Evolutionary conservation across 2,113 vertebrate species (phyloP).

Genomic region (Aegypius monachus): DNA sequence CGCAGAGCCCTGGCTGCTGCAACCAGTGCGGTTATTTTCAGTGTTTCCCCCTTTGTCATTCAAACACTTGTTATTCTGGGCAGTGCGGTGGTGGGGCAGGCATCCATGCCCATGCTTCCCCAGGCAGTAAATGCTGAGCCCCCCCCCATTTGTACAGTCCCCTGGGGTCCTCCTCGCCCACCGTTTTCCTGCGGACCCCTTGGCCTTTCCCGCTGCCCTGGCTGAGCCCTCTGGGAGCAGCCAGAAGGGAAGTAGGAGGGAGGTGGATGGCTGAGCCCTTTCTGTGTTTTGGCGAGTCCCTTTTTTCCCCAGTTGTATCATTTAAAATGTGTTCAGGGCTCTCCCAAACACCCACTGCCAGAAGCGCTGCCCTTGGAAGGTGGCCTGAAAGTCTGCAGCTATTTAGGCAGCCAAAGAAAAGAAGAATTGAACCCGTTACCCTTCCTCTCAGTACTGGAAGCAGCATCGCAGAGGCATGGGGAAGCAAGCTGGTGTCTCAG

Average conservation of each 20-base stretch:
- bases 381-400: neutral
- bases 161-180: neutral
- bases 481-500: neutral
- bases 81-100: neutral
- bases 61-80: neutral
- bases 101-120: accelerated
- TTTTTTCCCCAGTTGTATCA: neutral
- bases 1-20: accelerated
- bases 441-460: neutral
- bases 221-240: neutral
- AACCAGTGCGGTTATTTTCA: neutral
- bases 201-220: neutral
- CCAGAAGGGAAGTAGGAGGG: neutral
- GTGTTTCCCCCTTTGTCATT: neutral
- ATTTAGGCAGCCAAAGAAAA: neutral
- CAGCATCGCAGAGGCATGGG: neutral
- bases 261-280: neutral
- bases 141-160: neutral
- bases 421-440: neutral
- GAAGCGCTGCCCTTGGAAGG: neutral
- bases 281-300: neutral
- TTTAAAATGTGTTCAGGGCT: neutral
- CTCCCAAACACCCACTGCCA: neutral
- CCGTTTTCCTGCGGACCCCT: neutral
- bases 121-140: neutral